These are phyloP conservation scores for Chrysogorgia sp. DNA, from an alignment of 92 coral and sea anemone genomes.

Conservation along the genomic window DNA sequence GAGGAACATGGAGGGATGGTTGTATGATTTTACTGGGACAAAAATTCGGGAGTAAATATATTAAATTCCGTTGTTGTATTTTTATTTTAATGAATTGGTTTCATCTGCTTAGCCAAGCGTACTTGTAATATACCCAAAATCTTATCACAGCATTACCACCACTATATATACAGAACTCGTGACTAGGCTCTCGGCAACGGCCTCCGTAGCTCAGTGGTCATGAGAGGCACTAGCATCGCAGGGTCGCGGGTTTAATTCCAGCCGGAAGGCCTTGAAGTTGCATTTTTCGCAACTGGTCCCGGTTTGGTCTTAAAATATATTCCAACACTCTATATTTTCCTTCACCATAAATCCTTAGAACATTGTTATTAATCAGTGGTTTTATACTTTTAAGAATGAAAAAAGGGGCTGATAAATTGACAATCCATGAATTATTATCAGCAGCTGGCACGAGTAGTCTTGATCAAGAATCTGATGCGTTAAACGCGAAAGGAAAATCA, in stretches of 20 bases:
- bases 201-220: no score
- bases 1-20: constrained; percentile 77
- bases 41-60: constrained; percentile 42
- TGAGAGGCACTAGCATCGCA: no score
- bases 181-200: no score
- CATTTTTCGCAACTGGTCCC: no score
- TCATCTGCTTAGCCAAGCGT: not conserved
- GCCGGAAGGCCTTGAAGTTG: no score
- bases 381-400: constrained; percentile 19
- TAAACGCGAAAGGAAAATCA: constrained; percentile 91
- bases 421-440: constrained; percentile 70
- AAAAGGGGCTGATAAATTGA: constrained; percentile 73
- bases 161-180: no score
- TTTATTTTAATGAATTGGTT: not conserved
- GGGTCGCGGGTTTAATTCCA: no score
- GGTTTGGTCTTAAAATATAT: no score
- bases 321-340: no score
- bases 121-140: no score
- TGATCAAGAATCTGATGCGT: constrained; percentile 81
- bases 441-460: constrained; percentile 84
- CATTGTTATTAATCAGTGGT: not conserved
- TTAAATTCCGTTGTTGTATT: not conserved
- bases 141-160: no score
- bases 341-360: no score
- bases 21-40: constrained; percentile 66